Evolutionary conservation across 2,888 invertebrate genomes (phyloP).

Genomic region (Hyposoter dolosus): DNA sequence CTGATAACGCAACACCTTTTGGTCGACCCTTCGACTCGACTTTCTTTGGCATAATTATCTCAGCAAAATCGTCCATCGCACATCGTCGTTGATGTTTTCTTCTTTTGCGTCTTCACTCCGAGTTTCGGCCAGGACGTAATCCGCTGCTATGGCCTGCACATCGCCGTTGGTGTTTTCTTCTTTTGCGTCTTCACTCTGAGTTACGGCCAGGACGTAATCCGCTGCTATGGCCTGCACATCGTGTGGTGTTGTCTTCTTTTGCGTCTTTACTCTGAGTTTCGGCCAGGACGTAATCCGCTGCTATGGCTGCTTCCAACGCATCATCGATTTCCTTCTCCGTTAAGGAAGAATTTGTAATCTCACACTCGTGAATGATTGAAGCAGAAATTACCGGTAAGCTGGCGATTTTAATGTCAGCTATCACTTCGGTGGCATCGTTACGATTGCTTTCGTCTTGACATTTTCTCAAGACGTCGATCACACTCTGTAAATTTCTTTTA

Average conservation of each 20-base stretch:
- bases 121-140: no score
- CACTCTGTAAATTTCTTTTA: neutral
- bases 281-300: neutral
- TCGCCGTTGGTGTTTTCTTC: no score
- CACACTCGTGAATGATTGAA: slow-evolving; percentile 3
- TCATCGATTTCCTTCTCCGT: slow-evolving; percentile 11
- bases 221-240: no score
- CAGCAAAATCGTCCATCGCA: neutral
- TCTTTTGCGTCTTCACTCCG: no score
- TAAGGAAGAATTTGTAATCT: neutral
- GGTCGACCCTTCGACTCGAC: slow-evolving; percentile 1
- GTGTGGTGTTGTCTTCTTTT: no score
- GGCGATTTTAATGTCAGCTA: slow-evolving; percentile 1
- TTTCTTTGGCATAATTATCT: neutral
- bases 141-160: no score
- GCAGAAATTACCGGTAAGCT: neutral
- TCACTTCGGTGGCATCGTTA: slow-evolving; percentile 1
- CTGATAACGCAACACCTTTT: neutral
- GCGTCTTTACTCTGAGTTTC: neutral
- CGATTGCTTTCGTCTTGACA: neutral
- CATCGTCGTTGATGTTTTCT: neutral
- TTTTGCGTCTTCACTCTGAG: no score
- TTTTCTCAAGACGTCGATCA: slow-evolving; percentile 11
- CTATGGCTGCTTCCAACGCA: slow-evolving; percentile 4
- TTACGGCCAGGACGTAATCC: no score